phyloP scores from a whole-genome alignment of 2,888 invertebrate species.

The Ormyrus labotus region DNA sequence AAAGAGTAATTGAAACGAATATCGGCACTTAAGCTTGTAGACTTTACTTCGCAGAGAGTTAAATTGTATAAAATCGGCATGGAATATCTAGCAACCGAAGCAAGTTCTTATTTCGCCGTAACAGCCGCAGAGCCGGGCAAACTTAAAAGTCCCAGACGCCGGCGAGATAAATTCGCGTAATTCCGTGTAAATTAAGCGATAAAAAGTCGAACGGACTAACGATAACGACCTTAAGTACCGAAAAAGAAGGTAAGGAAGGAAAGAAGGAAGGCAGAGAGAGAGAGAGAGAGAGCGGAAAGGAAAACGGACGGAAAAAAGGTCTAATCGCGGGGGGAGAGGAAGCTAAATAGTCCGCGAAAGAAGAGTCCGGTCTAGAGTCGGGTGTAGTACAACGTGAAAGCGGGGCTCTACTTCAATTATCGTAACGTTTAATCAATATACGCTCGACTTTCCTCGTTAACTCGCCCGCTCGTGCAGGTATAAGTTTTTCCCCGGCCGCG shows the following conservation, averaged over 20 bases:
- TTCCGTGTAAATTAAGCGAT: conserved; percentile 39
- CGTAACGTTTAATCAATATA: conserved; percentile 57
- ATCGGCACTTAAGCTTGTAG: no score
- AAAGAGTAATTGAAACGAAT: no score
- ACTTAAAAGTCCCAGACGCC: no score
- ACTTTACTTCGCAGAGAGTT: no score
- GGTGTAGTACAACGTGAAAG: conserved; percentile 32
- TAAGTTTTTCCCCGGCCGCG: conserved; percentile 38
- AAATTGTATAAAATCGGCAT: no score
- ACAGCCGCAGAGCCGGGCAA: no score
- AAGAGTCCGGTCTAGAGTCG: conserved; percentile 1
- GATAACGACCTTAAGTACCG: conserved; percentile 20
- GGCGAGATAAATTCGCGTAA: conserved; percentile 1
- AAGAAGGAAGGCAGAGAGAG: background rate
- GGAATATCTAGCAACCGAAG: no score
- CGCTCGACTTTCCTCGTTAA: conserved; percentile 53
- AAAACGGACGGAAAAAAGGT: conserved; percentile 12
- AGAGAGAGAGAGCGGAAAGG: background rate
- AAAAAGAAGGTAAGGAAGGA: conserved; percentile 15
- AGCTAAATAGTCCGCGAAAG: conserved; percentile 16
- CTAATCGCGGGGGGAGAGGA: background rate
- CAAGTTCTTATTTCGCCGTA: no score
- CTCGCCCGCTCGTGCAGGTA: conserved; percentile 1
- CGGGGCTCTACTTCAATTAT: conserved; percentile 51
- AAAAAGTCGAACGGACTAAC: conserved; percentile 16